Base-by-base conservation (phyloP, 1,140 invertebrate species). In the Orchesella cincta region DNA sequence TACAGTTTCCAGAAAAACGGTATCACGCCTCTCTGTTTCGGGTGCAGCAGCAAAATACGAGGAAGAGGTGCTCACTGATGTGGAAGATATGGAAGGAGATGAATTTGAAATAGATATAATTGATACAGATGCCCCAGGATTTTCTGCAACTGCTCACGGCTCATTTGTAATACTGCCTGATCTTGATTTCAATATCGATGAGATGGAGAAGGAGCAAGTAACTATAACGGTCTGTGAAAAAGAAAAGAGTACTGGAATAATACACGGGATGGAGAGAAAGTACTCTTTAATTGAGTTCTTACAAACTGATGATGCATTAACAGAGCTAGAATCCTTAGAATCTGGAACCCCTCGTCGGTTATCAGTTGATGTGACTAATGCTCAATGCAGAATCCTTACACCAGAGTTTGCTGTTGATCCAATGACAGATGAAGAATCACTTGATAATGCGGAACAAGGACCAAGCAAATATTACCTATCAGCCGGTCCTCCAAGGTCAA, bases 11-110 rank as follows among this genome's bases (percentile, higher is more conserved):
- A 76, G 77, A 28, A 72, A 67, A 39, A 67, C 74, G 1, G 46
- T 71, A 29, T 78, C 76, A 28, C 36, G 71, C 36, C 76, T 79
- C 35, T 75, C n/a, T 51, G 78, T 74, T 51, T 74, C 75, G 29
- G 76, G 75, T 67, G 79, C 76, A 39, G 64, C 64, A 36, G 73
- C 5, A 8, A 26, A n/a, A 5, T 70, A 77, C 18, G 76, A 67
- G 20, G n/a, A 72, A 75, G 79, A 87, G 76, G 82, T 80, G 18
- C 76, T 83, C 52, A 89, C 88, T 29, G 88, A 89, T 81, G 81
- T 87, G 64, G 86, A 86, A 64, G 28, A 79, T 34, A 82, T 79
- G 20, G 82, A 84, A 70, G 82, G 81, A 72, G 83, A 83, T 28
- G 67, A 78, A 64, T 39, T 23, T 64, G 54, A 57, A n/a, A 57